Base-by-base conservation (phyloP, 2,797 vertebrate genomes). In the Aulostomus chinensis region DNA sequence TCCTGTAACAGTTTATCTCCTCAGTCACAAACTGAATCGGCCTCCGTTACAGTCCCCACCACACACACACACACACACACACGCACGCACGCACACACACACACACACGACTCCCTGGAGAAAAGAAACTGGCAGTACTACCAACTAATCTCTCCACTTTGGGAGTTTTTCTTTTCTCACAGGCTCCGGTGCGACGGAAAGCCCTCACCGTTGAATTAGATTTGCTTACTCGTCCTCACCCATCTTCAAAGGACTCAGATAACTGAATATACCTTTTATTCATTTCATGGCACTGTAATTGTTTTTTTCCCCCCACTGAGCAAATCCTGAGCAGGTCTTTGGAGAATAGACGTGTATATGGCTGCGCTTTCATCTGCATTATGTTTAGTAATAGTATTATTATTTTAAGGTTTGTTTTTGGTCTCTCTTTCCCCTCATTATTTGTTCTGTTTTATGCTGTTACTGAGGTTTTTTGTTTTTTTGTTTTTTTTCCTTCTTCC, bases 201-300 rank as follows among this genome's bases (percentile, higher is more conserved):
- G 51, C 46, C 38, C 58, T 64, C 2, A 2, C 57, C 38, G 68
- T 53, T 81, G 69, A 78, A 81, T 84, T 84, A 72, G 76, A 83
- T 83, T 81, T 83, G 76, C 76, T 80, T 81, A 69, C 73, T 71
- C 56, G 59, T 69, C 68, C 73, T 76, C 75, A 53, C 31, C 45
- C 66, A 54, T 83, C 84, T 86, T 86, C 81, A 88, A 84, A 86
- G 76, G 54, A 47, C 61, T 70, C 50, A 32, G 64, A 83, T 78
- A 85, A 76, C 68, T 68, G 80, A 84, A 78, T 73, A 73, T 72
- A 81, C 76, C 73, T 81, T 79, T 79, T 68, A 79, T 77, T 85
- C 68, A 80, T 84, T 82, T 82, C 77, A 75, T 26, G 58, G 42
- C 35, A 21, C 60, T 61, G 71, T 85, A 81, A 68, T 84, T 78